Conservation (phyloP, 2,113 vertebrate species). For the Monarcha castaneiventris region DNA sequence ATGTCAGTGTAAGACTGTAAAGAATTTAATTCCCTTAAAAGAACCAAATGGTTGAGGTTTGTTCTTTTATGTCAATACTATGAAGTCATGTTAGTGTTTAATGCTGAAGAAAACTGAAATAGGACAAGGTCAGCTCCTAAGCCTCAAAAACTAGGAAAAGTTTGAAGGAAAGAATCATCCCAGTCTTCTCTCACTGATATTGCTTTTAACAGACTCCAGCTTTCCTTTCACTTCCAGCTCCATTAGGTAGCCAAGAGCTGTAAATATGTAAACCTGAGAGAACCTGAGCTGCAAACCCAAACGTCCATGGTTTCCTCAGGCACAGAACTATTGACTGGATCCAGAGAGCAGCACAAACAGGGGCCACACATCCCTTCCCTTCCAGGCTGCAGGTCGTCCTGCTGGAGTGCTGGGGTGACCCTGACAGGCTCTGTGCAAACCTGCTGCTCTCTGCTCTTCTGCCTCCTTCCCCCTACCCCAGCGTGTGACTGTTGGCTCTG, state of each 20-base stretch:
- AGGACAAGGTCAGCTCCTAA: background rate
- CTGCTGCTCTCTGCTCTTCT: background rate
- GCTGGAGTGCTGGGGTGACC: accelerated
- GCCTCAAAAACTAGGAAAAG: background rate
- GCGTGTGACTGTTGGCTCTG: background rate
- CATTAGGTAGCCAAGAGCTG: background rate
- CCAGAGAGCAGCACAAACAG: background rate
- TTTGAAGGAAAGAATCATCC: background rate
- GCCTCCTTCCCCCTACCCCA: background rate
- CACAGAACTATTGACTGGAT: background rate
- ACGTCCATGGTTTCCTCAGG: background rate
- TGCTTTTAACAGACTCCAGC: background rate
- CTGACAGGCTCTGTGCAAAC: background rate
- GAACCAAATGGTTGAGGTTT: background rate
- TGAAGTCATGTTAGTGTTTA: background rate
- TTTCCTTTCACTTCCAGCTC: background rate
- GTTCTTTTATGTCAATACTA: background rate
- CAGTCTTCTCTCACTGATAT: background rate
- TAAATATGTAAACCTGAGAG: background rate
- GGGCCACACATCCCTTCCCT: background rate
- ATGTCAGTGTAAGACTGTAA: background rate
- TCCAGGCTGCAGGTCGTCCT: background rate
- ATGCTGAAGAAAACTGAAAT: background rate
- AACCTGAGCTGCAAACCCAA: background rate
- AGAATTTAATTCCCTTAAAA: background rate